These are phyloP conservation scores for Tokudaia tokunoshimensis DNA, from an alignment of 2,797 vertebrate species.

Conservation along the genomic window DNA sequence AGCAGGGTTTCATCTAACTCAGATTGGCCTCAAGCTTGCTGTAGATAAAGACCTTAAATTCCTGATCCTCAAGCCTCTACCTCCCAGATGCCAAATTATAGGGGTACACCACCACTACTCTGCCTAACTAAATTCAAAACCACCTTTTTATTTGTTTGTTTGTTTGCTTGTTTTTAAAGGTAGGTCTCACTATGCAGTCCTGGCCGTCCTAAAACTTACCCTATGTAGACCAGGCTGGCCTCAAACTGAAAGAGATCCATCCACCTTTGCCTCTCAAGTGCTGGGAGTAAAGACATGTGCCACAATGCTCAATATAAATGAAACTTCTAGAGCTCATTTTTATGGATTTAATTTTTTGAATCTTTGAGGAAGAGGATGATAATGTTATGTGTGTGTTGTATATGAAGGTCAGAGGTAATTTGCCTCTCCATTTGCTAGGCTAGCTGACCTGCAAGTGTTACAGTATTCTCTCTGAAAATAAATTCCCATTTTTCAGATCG, in stretches of 20 bases:
- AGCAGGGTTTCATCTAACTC: background rate
- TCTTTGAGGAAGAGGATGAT: background rate
- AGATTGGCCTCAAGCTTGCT: background rate
- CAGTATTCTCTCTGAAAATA: background rate
- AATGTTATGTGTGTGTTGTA: background rate
- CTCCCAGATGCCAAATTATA: background rate
- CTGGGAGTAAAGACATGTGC: background rate
- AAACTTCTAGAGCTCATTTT: background rate
- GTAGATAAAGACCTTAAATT: background rate
- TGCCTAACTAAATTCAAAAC: background rate
- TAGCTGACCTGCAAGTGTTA: background rate
- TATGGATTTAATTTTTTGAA: background rate
- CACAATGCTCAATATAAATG: background rate
- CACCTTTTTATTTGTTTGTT: background rate
- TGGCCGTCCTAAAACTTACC: background rate
- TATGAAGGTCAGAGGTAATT: background rate
- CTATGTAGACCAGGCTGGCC: background rate
- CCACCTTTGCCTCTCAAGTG: background rate
- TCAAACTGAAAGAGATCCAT: background rate
- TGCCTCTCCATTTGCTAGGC: background rate
- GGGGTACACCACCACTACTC: background rate
- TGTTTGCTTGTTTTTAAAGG: background rate
- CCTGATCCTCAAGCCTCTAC: background rate
- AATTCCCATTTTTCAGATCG: constrained; percentile 34
- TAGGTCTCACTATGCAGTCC: background rate